Base-by-base conservation (phyloP, 2,797 vertebrate genomes). In the Apogon hyalosoma region DNA sequence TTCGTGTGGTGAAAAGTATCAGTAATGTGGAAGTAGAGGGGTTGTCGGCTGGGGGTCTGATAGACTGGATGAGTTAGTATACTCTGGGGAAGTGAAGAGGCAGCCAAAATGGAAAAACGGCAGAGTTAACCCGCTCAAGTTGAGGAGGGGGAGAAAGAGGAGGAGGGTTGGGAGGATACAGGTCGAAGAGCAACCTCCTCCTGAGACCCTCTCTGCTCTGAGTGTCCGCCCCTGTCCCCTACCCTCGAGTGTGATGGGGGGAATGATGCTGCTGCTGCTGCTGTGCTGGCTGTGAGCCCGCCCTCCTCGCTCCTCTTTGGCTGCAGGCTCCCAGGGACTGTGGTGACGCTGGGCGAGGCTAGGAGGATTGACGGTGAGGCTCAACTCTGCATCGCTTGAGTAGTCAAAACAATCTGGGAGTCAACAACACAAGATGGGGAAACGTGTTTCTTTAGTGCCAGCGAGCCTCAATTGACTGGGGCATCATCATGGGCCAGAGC, bases 361-460 rank as follows among this genome's bases (percentile, higher is more conserved):
- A 94, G 94, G 92, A 93, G 95, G 95, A 93, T 90, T 95, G 96
- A 96, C 90, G 92, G 90, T 91, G 94, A 95, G 89, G 94, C 94
- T 96, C 93, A 95, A 95, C 91, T 98, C 97, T 93, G 95, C 95
- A 86, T 96, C 96, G 85, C 89, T 95, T 93, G 97, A 96, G 96
- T 96, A 93, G 97, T 99, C 98, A 98, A 99, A 97, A 97, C 97
- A 96, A 98, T 99, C 98, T 99, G 98, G 95, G 97, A 98, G 96
- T 97, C 96, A 97, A 99, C 96, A 97, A 93, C 96, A 94, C 91
- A 33, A 94, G 83, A 92, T 31, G 88, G 89, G 91, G 95, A 96
- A 82, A 97, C 90, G 94, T 89, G 95, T 92, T 85, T 89, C 89
- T 94, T 94, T 91, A 93, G 89, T 91, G 83, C 64, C 72, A 43